phyloP scores from a whole-genome alignment of 2,797 vertebrate species.

The Girardinus metallicus region DNA sequence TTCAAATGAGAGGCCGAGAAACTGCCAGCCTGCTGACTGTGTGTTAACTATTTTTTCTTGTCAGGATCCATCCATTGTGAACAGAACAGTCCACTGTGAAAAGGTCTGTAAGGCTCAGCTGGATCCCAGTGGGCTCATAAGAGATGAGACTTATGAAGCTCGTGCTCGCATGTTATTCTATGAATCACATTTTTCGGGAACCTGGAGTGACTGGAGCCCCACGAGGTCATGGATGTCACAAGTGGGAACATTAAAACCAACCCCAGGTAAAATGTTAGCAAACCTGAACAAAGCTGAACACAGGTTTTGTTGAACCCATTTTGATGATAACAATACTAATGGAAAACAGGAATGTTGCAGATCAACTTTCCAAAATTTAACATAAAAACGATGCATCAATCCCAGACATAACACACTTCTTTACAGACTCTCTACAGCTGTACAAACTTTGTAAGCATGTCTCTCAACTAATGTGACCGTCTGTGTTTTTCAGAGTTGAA shows the following conservation, averaged over 20 bases:
- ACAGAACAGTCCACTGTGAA: accelerated
- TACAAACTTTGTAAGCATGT: too few relatives aligned
- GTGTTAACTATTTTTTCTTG: not conserved
- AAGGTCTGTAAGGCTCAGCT: accelerated
- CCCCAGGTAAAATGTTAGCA: not conserved
- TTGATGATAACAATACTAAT: not conserved
- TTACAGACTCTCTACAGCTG: not conserved
- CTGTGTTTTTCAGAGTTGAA: not conserved
- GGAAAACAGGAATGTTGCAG: not conserved
- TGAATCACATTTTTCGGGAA: accelerated
- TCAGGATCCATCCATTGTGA: conserved; percentile 19
- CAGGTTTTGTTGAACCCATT: not conserved
- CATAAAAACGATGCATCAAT: not conserved
- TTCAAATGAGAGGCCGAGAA: too few relatives aligned
- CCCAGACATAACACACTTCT: not conserved
- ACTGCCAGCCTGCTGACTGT: not conserved
- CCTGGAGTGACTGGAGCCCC: conserved; percentile 38
- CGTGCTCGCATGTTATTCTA: not conserved
- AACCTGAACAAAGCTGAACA: not conserved
- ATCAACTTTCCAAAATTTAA: not conserved
- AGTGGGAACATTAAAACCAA: not conserved
- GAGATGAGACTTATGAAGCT: conserved; percentile 25
- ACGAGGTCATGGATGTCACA: conserved; percentile 13
- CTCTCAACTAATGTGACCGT: not conserved
- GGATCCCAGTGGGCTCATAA: not conserved